Evolutionary conservation across 2,797 vertebrate species (phyloP).

Genomic region (Chelidonichthys spinosus): DNA sequence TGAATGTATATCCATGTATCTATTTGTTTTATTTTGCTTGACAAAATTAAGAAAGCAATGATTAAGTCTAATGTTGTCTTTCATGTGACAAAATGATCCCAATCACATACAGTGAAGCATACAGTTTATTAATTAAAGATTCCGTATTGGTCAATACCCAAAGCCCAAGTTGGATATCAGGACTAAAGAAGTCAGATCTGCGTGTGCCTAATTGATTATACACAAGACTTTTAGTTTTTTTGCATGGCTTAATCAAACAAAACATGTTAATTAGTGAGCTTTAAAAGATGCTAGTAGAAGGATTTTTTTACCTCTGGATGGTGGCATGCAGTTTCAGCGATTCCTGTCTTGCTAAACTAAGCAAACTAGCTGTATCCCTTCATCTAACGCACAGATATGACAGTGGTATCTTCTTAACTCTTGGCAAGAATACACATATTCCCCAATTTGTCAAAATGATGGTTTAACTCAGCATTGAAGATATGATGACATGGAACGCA

Average conservation of each 20-base stretch:
- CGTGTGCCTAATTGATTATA: background rate
- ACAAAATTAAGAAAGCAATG: too few relatives aligned
- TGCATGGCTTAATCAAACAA: background rate
- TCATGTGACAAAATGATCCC: too few relatives aligned
- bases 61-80: too few relatives aligned
- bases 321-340: too few relatives aligned
- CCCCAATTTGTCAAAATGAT: background rate
- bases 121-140: too few relatives aligned
- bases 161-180: too few relatives aligned
- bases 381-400: background rate
- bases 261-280: background rate
- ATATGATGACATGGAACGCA: background rate
- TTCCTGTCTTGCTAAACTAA: background rate
- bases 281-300: background rate
- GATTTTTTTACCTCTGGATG: background rate
- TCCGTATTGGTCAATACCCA: too few relatives aligned
- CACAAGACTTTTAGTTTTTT: background rate
- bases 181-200: too few relatives aligned
- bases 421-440: background rate
- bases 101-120: too few relatives aligned
- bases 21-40: too few relatives aligned
- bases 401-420: background rate
- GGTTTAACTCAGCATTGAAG: background rate
- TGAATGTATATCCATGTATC: too few relatives aligned
- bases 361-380: background rate